Evolutionary conservation across 2,888 invertebrate genomes (phyloP), one percentile per base, ranked within the genome.

Genomic region (Lydus trimaculatus): DNA sequence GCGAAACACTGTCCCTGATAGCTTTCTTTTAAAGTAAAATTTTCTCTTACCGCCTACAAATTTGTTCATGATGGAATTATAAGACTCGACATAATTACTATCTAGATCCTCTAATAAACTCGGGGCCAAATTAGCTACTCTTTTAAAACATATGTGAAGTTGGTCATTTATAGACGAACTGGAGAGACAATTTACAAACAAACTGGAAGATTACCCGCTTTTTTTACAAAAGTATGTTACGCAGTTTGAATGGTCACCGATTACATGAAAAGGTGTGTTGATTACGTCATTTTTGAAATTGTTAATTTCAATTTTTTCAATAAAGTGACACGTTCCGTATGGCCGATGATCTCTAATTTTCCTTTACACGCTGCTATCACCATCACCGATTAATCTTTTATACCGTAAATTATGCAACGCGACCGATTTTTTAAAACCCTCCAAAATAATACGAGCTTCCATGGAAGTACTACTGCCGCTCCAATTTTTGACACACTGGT

Each of bases 31-130:
- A 71, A 59, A 11, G 77, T 52, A 72, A 75, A 79, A 71, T 83
- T 82, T 75, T 66, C 80, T 67, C 75, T 82, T 84, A 5, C 81
- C 84, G 5, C 80, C 79, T 9, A 78, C 73, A 67, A 75, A 79
- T 73, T 80, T 80, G 6, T 79, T 77, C 7, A 82, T 74, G 8
- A 79, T 71, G 20, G 73, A 75, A 66, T 81, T 81, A 62, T 76
- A 82, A 20, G 68, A 58, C 73, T 82, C 81, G 1, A 80, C 80
- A 8, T 61, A 56, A 68, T 82, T 80, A 56, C 74, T 82, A 61
- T 76, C 58, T 15, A 58, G 3, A 58, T 58, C 58, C n/a, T 58
- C 6, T 20, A 58, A 25, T 9, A 58, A 25, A 23, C 58, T 58
- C 1, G 20, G 4, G 5, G 58, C n/a, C 20, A 6, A 23, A 58